Conservation (phyloP, 2,113 vertebrate genomes). For the Anarrhichthys ocellatus region DNA sequence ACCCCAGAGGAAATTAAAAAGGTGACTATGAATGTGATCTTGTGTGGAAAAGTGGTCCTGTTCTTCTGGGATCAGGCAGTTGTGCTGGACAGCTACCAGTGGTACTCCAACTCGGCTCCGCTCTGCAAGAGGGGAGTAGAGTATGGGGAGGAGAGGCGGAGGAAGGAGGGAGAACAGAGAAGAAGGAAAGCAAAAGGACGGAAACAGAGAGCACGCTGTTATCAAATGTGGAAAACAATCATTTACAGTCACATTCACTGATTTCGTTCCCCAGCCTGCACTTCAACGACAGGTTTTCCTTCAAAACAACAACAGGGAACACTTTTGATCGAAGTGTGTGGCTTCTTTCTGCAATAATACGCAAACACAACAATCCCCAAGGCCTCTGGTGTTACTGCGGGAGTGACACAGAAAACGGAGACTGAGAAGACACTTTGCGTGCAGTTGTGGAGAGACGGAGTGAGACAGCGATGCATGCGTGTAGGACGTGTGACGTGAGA, state of each 20-base stretch:
- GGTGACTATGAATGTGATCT: constrained; percentile 86
- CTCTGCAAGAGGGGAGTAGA: constrained; percentile 85
- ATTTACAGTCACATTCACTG: neutral
- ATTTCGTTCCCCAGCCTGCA: constrained; percentile 22
- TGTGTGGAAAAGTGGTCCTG: constrained; percentile 90
- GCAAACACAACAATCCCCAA: constrained; percentile 15
- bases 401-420: constrained; percentile 52
- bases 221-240: constrained; percentile 10
- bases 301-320: constrained; percentile 5
- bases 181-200: neutral
- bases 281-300: constrained; percentile 37
- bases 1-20: constrained; percentile 73
- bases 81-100: constrained; percentile 90
- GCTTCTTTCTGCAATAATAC: constrained; percentile 16
- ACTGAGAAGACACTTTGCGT: constrained; percentile 42
- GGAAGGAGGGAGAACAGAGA: neutral
- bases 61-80: constrained; percentile 81
- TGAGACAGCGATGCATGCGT: constrained; percentile 70
- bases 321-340: constrained; percentile 3
- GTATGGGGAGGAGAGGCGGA: neutral
- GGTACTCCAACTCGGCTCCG: constrained; percentile 95
- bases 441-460: constrained; percentile 50
- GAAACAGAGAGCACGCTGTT: neutral
- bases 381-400: constrained; percentile 20
- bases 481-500: constrained; percentile 47